Base-by-base conservation (phyloP, 2,113 vertebrate species). In the Pholis gunnellus region DNA sequence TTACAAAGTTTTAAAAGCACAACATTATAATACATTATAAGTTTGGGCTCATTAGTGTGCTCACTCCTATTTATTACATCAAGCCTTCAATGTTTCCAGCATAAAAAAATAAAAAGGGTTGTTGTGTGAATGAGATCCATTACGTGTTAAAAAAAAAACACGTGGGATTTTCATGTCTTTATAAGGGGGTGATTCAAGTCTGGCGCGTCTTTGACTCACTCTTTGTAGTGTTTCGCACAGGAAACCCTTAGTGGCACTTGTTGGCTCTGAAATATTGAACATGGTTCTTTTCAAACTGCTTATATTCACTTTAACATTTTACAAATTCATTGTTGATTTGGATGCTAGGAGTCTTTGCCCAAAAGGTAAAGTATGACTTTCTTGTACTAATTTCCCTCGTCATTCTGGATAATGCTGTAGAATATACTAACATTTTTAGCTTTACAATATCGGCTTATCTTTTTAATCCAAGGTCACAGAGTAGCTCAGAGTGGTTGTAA, bases 311-410 rank as follows among this genome's bases (percentile, higher is more conserved):
- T 75, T 85, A 10, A 71, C 6, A 27, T 78, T 92, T 54, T 36
- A 40, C 54, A 14, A 54, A 65, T 25, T 81, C 4, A 1, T 81
- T 31, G 0, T 20, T 25, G 0, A 15, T 85, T 73, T 52, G 48
- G 78, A 85, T 29, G 81, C 65, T 0, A 1, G 11, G 13, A 0
- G 0, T 0, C 2, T 0, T 0, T 93, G 93, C 48, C 0, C 17
- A 1, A 76, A 34, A 91, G 93, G 93, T 93, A 90, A 84, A 59
- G 52, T 82, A 22, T 54, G 17, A 46, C 5, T 87, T 78, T 44
- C 9, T 75, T 40, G 17, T 76, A 10, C 36, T 9, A 25, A 46
- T 65, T 50, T 42, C 36, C 4, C 6, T 72, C 4, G 0, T 68
- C 0, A 15, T 8, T 75, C 54, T 73, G 50, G 4, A 14, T 59